These are phyloP conservation scores for Drosophila paracracens DNA, from an alignment of 2,888 invertebrate species.

Conservation along the genomic window DNA sequence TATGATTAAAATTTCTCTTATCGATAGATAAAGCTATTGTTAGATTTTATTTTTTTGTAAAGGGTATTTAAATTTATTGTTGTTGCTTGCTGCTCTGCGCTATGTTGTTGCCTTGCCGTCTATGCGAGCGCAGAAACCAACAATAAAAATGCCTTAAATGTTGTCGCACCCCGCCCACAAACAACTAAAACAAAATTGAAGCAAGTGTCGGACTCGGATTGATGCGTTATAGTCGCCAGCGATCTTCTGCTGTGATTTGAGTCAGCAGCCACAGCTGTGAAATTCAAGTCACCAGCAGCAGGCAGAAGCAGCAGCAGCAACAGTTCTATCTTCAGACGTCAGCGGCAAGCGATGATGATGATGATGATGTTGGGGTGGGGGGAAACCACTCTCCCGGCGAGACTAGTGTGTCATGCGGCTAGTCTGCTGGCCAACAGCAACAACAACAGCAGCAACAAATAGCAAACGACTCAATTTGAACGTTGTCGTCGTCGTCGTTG, in stretches of 20 bases:
- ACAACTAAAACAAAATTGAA: slow-evolving; percentile 30
- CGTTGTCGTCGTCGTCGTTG: slow-evolving; percentile 39
- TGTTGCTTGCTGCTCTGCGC: not conserved
- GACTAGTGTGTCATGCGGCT: slow-evolving; percentile 53
- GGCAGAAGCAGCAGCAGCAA: slow-evolving; percentile 16
- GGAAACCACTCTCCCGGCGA: slow-evolving; percentile 17
- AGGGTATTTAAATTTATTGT: slow-evolving; percentile 13
- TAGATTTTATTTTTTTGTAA: not conserved
- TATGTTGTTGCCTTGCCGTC: slow-evolving; percentile 12
- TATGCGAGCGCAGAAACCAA: slow-evolving; percentile 18
- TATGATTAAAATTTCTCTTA: not conserved
- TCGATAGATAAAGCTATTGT: not conserved
- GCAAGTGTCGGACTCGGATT: slow-evolving; percentile 64
- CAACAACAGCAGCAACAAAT: not conserved
- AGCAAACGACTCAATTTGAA: slow-evolving; percentile 29
- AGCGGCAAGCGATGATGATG: slow-evolving; percentile 7
- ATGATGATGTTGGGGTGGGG: not conserved
- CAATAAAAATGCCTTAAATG: slow-evolving; percentile 62
- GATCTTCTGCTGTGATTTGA: slow-evolving; percentile 55
- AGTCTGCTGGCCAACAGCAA: slow-evolving; percentile 56
- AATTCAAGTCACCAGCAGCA: slow-evolving; percentile 50
- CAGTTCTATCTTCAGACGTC: slow-evolving; percentile 36
- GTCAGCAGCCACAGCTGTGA: slow-evolving; percentile 54
- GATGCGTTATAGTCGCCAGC: slow-evolving; percentile 53
- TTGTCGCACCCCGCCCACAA: slow-evolving; percentile 49